Percentiles rank a stretch among this genome's conserved stretches.
Evolutionary conservation across 1,140 invertebrate genomes (phyloP).

Genomic region (Samia ricini): DNA sequence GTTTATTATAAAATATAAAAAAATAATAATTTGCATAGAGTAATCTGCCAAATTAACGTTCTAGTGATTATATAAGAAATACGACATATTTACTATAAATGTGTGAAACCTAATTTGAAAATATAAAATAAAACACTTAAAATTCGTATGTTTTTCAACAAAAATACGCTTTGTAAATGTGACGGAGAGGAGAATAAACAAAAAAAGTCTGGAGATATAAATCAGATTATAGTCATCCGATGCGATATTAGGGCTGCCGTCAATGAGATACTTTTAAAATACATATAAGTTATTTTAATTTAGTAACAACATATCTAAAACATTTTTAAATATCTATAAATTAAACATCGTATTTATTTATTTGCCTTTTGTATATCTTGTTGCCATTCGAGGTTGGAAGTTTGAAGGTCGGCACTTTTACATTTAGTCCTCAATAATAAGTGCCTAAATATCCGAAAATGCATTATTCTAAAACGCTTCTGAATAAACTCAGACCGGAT

Average conservation of each 20-base stretch:
- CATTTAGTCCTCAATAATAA: too few species aligned
- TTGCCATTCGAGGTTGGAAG: too few species aligned
- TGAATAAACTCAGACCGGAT: neutral
- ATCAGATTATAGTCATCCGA: constrained; percentile 51
- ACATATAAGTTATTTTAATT: too few species aligned
- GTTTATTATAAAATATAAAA: too few species aligned
- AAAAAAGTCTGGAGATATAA: constrained; percentile 48
- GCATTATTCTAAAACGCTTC: neutral
- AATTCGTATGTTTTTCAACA: constrained; percentile 41
- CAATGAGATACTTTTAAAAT: neutral
- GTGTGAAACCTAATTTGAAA: constrained; percentile 22
- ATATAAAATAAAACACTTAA: constrained; percentile 35
- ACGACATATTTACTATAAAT: constrained; percentile 16
- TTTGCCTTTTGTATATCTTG: too few species aligned
- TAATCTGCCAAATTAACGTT: too few species aligned
- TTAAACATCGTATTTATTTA: too few species aligned
- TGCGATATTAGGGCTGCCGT: neutral
- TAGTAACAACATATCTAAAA: too few species aligned
- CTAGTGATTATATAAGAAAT: constrained; percentile 5
- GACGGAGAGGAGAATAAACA: constrained; percentile 34
- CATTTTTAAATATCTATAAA: too few species aligned
- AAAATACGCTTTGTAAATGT: constrained; percentile 37
- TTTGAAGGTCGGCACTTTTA: too few species aligned
- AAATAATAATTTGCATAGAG: too few species aligned
- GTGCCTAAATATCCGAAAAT: too few species aligned